Evolutionary conservation across 2,113 vertebrate species (phyloP), one percentile per base, ranked within the genome.

Genomic region (Rhipidura dahli): DNA sequence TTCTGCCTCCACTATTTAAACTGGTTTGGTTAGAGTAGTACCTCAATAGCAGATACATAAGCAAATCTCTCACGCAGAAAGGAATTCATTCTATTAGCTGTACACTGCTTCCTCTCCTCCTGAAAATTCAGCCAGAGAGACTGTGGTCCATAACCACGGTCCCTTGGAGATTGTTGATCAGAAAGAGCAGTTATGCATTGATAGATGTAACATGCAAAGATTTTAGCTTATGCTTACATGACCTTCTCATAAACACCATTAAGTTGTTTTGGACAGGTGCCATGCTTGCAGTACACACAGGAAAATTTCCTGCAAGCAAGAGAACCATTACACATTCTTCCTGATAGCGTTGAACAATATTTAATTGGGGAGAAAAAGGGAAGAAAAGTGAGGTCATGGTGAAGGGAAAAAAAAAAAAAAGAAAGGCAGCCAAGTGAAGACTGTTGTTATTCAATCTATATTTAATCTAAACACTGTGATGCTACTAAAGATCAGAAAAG

Each of bases 181-280:
- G 90, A 92, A 96, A 94, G 42, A 83, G 87, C 72, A 83, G 84
- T 92, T 94, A 87, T 87, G 87, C 79, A 76, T 9, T 78, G 77
- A 95, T 21, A 97, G 66, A 75, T 68, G 70, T 37, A 96, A 61
- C 54, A 91, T 59, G 69, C 72, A 75, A 75, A 90, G 86, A 75
- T 86, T 94, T 39, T 51, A 83, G 96, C 82, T 85, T 93, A 92
- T 76, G 53, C 70, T 94, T 89, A 92, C 60, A 42, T 95, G 95
- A 91, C 61, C 82, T 96, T 97, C 94, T 96, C 94, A 96, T 96
- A 97, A 97, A 96, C 86, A 83, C 86, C 90, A 94, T 78, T 94
- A 92, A 87, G 90, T 61, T 94, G 64, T 89, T 94, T 77, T 92
- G 83, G 90, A 87, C 45, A 59, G 33, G 86, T 86, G 79, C 72